A percentile compares a stretch with the other conserved stretches of the same genome.
These are phyloP conservation scores for Turritopsis rubra DNA, from an alignment of 30 jellyfish, hydroid and myxozoan genomes.

Conservation along the genomic window DNA sequence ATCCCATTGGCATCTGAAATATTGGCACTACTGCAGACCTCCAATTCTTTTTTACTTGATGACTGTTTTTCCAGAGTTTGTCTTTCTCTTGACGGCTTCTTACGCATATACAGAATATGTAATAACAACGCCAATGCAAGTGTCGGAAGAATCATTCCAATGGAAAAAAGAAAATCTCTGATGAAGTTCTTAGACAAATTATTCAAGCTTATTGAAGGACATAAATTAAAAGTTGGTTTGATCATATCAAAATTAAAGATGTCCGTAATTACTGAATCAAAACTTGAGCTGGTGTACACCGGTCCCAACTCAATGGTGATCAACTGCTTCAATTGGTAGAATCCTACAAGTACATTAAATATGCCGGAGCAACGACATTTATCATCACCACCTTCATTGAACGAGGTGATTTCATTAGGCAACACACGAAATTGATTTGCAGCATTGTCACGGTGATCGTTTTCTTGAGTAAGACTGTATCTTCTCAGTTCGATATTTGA, in stretches of 20 bases:
- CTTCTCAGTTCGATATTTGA: not conserved
- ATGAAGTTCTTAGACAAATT: not conserved
- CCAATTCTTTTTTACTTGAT: too few species aligned
- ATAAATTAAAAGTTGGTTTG: not conserved
- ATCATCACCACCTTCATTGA: not conserved
- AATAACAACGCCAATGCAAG: not conserved
- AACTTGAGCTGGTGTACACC: not conserved
- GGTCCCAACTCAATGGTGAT: not conserved
- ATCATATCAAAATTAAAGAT: not conserved
- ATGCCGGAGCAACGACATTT: not conserved
- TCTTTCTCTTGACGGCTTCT: not conserved
- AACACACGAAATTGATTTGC: too few species aligned
- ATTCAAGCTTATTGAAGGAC: not conserved
- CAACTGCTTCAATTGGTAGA: not conserved
- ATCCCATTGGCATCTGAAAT: not conserved
- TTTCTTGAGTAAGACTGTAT: not conserved
- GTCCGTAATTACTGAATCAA: not conserved
- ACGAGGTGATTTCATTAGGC: not conserved
- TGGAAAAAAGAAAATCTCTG: not conserved
- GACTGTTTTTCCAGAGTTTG: not conserved
- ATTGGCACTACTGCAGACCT: not conserved
- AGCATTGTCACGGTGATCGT: not conserved
- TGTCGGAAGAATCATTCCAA: not conserved
- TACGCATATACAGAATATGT: not conserved
- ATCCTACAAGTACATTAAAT: not conserved